Conservation (phyloP, 2,888 invertebrate genomes). For the Notodonta ziczac region DNA sequence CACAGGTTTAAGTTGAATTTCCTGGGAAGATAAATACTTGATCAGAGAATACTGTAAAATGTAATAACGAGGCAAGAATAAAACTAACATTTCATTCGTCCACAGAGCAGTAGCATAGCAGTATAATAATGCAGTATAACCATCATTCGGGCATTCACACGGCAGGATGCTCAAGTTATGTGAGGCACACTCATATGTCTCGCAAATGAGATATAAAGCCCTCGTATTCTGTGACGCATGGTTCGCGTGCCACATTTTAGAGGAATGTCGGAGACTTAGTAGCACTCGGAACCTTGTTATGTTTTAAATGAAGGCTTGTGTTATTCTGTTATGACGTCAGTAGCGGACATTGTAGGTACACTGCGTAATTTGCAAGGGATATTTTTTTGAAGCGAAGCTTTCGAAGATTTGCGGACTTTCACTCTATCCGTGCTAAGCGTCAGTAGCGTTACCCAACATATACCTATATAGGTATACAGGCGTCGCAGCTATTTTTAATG, state of each 20-base stretch:
- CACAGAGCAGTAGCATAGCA: background rate
- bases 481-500: no score
- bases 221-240: background rate
- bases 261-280: slow-evolving; percentile 2
- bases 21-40: no score
- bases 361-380: background rate
- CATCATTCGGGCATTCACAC: slow-evolving; percentile 12
- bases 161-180: background rate
- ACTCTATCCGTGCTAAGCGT: no score
- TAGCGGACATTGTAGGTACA: background rate
- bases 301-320: background rate
- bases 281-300: background rate
- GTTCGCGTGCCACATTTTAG: background rate
- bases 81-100: background rate
- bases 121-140: background rate
- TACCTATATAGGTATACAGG: no score
- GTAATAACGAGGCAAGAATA: no score
- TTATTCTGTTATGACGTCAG: background rate
- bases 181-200: background rate
- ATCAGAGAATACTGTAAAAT: background rate
- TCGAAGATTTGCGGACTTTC: no score
- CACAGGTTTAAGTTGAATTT: no score
- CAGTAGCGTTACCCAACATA: no score
- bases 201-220: background rate
- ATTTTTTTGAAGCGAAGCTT: no score